Evolutionary conservation across 1,140 invertebrate species (phyloP).

Genomic region (Mamestra configurata): DNA sequence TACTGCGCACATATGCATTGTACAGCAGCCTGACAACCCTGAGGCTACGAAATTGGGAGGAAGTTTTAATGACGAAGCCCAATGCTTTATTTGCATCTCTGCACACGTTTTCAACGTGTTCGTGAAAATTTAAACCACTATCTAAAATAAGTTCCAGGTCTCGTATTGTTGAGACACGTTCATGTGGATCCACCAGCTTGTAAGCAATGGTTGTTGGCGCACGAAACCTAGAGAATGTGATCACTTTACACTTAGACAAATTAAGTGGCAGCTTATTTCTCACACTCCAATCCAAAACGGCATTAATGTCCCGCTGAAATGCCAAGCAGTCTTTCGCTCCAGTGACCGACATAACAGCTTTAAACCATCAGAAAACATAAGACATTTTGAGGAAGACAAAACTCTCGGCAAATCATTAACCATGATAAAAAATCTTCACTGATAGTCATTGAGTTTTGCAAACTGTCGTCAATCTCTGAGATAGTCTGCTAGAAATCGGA

Average conservation of each 20-base stretch:
- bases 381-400: neutral
- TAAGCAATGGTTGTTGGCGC: neutral
- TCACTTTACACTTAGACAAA: neutral
- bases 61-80: neutral
- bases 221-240: neutral
- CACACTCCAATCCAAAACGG: neutral
- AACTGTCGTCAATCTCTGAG: neutral
- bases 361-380: neutral
- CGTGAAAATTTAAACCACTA: neutral
- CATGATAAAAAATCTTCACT: no score
- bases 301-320: neutral
- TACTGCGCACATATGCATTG: conserved; percentile 8
- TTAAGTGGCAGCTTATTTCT: neutral
- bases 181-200: neutral
- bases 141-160: neutral
- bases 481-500: neutral
- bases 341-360: neutral
- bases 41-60: neutral
- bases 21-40: neutral
- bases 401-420: neutral
- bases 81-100: neutral
- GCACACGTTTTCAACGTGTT: neutral
- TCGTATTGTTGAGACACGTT: neutral
- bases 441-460: neutral
- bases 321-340: neutral